These are phyloP conservation scores for Serranus cabrilla DNA, from an alignment of 2,797 vertebrate genomes.

Conservation along the genomic window DNA sequence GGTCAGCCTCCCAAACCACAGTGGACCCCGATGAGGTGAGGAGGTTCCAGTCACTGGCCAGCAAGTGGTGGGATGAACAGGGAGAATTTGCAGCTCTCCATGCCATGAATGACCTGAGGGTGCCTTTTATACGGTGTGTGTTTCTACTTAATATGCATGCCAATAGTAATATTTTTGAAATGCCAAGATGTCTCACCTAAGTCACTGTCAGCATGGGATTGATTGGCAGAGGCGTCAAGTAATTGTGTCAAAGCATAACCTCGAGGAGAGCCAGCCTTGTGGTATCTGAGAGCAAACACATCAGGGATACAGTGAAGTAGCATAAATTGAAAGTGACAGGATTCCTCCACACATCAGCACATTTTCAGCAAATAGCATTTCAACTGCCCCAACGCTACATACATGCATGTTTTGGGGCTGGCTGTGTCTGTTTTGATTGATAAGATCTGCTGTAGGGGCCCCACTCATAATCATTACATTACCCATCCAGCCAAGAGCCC, in stretches of 20 bases:
- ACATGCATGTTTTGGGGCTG: slow-evolving; percentile 25
- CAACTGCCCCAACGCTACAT: background rate
- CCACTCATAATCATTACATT: slow-evolving; percentile 45
- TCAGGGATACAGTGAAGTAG: background rate
- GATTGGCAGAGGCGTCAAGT: slow-evolving; percentile 29
- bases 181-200: background rate
- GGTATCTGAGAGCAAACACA: slow-evolving; percentile 6
- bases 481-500: slow-evolving; percentile 47
- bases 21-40: slow-evolving; percentile 91
- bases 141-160: background rate
- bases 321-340: slow-evolving; percentile 44
- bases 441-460: slow-evolving; percentile 62
- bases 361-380: slow-evolving; percentile 45
- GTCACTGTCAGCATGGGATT: background rate
- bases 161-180: background rate
- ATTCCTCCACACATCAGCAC: slow-evolving; percentile 50
- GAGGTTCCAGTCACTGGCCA: slow-evolving; percentile 90
- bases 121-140: slow-evolving; percentile 95
- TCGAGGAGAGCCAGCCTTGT: slow-evolving; percentile 5
- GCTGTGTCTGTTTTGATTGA: slow-evolving; percentile 63
- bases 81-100: slow-evolving; percentile 93
- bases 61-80: slow-evolving; percentile 96
- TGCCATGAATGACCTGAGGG: slow-evolving; percentile 95
- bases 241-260: slow-evolving; percentile 39
- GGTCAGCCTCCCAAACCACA: slow-evolving; percentile 80